Base-by-base conservation (phyloP, 2,888 invertebrate species). In the Eupithecia subfuscata region DNA sequence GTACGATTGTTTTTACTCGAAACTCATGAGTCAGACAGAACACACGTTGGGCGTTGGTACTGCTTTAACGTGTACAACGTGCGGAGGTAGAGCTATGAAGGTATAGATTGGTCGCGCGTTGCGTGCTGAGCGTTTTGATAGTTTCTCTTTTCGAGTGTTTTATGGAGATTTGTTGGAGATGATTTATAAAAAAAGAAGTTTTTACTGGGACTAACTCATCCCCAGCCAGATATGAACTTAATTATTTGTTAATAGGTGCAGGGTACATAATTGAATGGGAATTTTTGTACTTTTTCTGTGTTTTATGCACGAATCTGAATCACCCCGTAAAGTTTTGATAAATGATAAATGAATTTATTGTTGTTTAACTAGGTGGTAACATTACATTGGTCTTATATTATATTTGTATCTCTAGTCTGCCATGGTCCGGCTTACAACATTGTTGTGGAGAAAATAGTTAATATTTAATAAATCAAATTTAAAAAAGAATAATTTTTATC, bases 1-100 rank as follows among this genome's bases (percentile, higher is more conserved):
- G 77, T 75, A 18, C 25, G 18, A 37, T 71, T 70, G 45, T 65
- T 67, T 67, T 76, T 76, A 77, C 79, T n/a, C 60, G 60, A 43
- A 84, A 83, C 81, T 81, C 80, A 77, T 82, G 82, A 80, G 70
- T 82, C 82, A 82, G 69, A 72, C n/a, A 82, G 69, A 72, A 65
- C 52, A 64, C 79, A 79, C 79, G 77, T 77, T 77, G 63, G n/a
- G 43, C 43, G 68, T 68, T 72, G 40, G 5, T 64, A 69, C 64
- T 75, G 68, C 34, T 70, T 68, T 64, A 56, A 45, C 69, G 60
- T 45, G 45, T 25, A 70, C 65, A 77, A 77, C 70, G 77, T 77
- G 77, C 63, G 48, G 14, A 56, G 43, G 18, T 56, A 56, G 73
- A 77, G 70, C 68, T 77, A 73, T 52, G 68, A 77, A 77, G 1